Percentiles rank a stretch among this genome's conserved stretches.
phyloP scores from a whole-genome alignment of 2,113 vertebrate species.

The Polypterus senegalus region DNA sequence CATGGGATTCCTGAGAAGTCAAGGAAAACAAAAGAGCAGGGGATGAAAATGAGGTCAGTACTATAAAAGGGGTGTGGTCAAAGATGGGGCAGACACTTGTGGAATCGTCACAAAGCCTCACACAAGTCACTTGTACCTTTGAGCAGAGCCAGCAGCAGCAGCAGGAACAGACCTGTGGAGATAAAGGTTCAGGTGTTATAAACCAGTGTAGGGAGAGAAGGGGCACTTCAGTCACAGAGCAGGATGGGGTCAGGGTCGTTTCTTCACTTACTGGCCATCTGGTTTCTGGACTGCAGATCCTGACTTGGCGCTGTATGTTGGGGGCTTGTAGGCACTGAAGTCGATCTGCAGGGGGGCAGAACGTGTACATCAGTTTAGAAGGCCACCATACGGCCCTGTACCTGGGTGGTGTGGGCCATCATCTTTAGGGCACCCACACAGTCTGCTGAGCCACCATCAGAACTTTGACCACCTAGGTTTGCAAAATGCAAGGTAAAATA shows the following conservation, averaged over 20 bases:
- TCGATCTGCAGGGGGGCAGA: conserved; percentile 44
- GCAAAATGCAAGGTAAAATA: neutral
- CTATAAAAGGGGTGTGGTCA: too few species aligned
- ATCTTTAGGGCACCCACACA: neutral
- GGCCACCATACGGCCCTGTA: too few species aligned
- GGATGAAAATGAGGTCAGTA: too few species aligned
- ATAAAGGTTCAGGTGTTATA: conserved; percentile 1
- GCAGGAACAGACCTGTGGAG: conserved; percentile 22
- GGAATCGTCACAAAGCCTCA: too few species aligned
- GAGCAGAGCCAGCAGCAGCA: conserved; percentile 18
- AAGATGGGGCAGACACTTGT: too few species aligned
- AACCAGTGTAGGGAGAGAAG: too few species aligned
- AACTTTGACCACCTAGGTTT: neutral
- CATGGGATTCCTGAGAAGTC: too few species aligned
- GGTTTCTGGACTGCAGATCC: conserved; percentile 13
- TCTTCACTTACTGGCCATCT: conserved; percentile 25
- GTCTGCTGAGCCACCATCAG: neutral
- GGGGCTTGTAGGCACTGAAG: conserved; percentile 60
- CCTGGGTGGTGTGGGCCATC: neutral
- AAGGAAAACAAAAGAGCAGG: too few species aligned
- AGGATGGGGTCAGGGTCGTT: neutral
- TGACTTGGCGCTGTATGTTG: conserved; percentile 36
- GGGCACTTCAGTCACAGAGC: too few species aligned
- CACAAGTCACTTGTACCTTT: conserved; percentile 31
- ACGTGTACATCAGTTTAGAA: neutral